Conservation (phyloP, 2,797 vertebrate genomes). For the Aratinga solstitialis region DNA sequence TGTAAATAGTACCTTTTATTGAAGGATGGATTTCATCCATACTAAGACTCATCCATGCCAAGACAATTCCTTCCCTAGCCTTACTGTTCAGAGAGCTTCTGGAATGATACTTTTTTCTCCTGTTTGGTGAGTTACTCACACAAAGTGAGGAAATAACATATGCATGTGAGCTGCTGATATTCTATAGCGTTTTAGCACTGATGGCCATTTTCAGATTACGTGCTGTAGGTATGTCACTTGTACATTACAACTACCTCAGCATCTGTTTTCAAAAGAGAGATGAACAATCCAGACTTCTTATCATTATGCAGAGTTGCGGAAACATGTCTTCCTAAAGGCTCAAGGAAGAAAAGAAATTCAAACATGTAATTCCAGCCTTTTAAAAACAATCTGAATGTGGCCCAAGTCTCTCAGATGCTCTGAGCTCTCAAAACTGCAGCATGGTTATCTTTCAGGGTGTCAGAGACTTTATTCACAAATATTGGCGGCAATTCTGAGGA, state of each 20-base stretch:
- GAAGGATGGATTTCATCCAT: background rate
- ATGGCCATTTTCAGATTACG: background rate
- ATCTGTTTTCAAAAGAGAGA: background rate
- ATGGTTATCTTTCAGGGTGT: background rate
- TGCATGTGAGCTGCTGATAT: background rate
- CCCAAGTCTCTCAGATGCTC: background rate
- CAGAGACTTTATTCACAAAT: background rate
- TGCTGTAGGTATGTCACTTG: background rate
- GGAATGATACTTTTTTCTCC: background rate
- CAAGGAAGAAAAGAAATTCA: background rate
- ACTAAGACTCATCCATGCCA: background rate
- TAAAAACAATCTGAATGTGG: background rate
- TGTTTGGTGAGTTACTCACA: background rate
- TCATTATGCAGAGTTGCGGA: background rate
- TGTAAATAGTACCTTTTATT: background rate
- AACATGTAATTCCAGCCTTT: background rate
- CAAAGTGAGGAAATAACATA: background rate
- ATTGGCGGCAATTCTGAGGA: background rate
- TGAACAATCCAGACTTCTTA: background rate
- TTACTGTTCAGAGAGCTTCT: background rate
- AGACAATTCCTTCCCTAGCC: background rate
- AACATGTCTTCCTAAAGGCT: background rate
- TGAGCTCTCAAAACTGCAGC: background rate
- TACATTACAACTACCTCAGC: background rate
- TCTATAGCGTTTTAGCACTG: background rate